Percentiles rank a stretch among this genome's conserved stretches.
phyloP scores from a whole-genome alignment of 2,888 invertebrate genomes.

The Drosophila setosimentum region DNA sequence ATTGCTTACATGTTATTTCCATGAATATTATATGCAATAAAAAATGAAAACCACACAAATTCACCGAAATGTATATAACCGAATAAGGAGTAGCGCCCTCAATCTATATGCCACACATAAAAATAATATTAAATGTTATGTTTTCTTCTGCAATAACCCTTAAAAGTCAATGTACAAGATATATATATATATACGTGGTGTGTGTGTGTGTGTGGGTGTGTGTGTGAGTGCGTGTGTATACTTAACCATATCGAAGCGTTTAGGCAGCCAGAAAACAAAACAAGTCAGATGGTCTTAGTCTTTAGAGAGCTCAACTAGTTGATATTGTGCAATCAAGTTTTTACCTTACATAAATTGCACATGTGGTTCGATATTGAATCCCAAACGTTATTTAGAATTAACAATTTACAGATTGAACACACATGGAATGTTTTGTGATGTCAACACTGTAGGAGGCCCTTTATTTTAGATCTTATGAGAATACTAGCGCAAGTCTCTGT shows the following conservation, averaged over 20 bases:
- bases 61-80: constrained; percentile 11
- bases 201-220: background rate
- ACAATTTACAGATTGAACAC: background rate
- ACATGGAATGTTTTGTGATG: too few relatives aligned
- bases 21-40: background rate
- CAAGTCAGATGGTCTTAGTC: background rate
- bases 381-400: background rate
- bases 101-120: constrained; percentile 29
- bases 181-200: too few relatives aligned
- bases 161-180: constrained; percentile 5
- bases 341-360: background rate
- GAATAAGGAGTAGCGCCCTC: constrained; percentile 16
- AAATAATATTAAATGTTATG: constrained; percentile 44
- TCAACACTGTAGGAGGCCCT: background rate
- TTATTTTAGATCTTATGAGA: background rate
- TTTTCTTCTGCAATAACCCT: constrained; percentile 36
- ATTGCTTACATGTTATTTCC: background rate
- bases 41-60: constrained; percentile 7
- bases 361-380: background rate
- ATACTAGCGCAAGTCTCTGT: background rate
- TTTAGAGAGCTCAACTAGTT: background rate
- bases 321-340: background rate
- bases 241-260: constrained; percentile 12
- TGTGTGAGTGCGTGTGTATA: constrained; percentile 1
- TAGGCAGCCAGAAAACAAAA: background rate